Evolutionary conservation across 37 sponge, comb jelly and placozoan species (phyloP), one percentile per base, ranked within the genome.

Genomic region (Aplysina aerophoba): DNA sequence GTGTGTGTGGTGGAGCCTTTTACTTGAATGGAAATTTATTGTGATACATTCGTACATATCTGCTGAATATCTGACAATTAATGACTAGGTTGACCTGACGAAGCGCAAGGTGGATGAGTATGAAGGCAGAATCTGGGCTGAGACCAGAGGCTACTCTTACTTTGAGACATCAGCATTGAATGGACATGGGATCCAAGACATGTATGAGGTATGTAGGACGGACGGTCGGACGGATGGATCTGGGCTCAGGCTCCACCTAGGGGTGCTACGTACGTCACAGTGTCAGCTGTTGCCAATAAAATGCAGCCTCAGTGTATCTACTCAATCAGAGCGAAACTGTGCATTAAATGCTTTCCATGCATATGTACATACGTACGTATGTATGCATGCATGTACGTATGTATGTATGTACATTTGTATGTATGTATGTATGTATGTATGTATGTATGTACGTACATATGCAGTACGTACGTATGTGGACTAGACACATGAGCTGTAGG

Each of bases 81-180:
- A 44, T 44, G 50, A 3, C 59, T 39, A 93, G 94, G 35, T 59
- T 0, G 94, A 94, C 79, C 40, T 90, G 34, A 66, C 85, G 0
- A 82, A 73, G 79, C 67, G 93, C 4, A 79, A 84, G 56, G 87
- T 95, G 35, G 69, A 82, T 60, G 89, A 91, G 25, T 60, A 74
- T 17, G 98, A 96, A 55, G 98, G 94, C 3, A 67, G 83, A 59
- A 59, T 92, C 6, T 98, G 94, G 94, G 94, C 95, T 53, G 95
- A 98, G 80, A 85, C 90, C 21, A 88, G 89, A 85, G 95, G 96
- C 0, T 98, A 91, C 61, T 80, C 65, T 19, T 96, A 96, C 69
- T 94, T 92, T 73, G 98, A 98, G 56, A 92, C 96, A 33, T 98
- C 98, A 33, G 94, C 96, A 15, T 85, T 85, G 30, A 75, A 89